These are phyloP conservation scores for Meles meles DNA, from an alignment of 2,113 vertebrate genomes.

Conservation along the genomic window DNA sequence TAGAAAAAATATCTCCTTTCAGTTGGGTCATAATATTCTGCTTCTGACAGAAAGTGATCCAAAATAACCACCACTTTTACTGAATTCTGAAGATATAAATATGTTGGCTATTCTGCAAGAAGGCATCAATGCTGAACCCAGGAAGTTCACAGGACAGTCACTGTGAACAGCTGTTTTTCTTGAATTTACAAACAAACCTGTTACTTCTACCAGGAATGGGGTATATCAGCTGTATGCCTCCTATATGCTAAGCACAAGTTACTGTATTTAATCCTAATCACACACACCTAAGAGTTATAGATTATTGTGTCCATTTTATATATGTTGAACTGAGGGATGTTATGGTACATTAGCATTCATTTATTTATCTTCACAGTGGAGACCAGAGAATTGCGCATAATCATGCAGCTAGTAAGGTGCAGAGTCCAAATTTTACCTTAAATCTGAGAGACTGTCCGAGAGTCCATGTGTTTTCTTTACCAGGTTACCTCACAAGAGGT, in stretches of 20 bases:
- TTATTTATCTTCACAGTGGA: background rate
- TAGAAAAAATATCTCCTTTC: constrained; percentile 68
- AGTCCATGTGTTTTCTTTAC: background rate
- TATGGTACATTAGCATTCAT: background rate
- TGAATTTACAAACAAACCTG: constrained; percentile 13
- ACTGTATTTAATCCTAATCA: background rate
- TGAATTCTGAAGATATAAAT: constrained; percentile 65
- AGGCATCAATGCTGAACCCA: constrained; percentile 24
- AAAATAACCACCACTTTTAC: constrained; percentile 71
- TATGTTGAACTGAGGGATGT: background rate
- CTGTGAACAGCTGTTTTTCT: background rate
- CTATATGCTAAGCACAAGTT: background rate
- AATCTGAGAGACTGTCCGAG: background rate
- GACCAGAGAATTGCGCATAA: background rate
- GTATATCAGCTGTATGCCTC: background rate
- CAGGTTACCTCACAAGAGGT: background rate
- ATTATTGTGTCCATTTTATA: background rate
- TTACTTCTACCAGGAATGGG: background rate
- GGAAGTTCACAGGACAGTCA: constrained; percentile 41
- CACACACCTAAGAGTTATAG: background rate
- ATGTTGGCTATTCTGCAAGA: constrained; percentile 51
- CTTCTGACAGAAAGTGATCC: constrained; percentile 70
- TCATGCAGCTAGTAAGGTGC: background rate
- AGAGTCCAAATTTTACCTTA: background rate
- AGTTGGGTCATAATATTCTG: constrained; percentile 65